Percentiles rank a stretch among this genome's conserved stretches.
Evolutionary conservation across 2,888 invertebrate genomes (phyloP).

Genomic region (Nephrotoma flavescens): DNA sequence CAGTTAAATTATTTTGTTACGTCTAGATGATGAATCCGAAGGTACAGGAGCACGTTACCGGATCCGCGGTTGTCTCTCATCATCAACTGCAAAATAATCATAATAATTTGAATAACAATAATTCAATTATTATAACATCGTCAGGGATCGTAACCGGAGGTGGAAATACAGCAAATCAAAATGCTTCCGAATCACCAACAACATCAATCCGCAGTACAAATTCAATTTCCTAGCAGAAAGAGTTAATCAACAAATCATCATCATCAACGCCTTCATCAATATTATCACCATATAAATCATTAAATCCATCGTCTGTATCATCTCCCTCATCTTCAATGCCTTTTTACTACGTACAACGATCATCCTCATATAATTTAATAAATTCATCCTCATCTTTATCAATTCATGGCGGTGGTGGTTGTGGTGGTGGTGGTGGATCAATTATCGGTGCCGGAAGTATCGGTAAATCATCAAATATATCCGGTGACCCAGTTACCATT

Average conservation of each 20-base stretch:
- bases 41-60: constrained; percentile 10
- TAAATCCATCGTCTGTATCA: background rate
- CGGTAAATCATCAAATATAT: background rate
- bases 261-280: constrained; percentile 5
- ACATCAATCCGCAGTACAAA: constrained; percentile 12
- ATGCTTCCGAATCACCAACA: constrained; percentile 13
- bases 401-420: background rate
- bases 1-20: background rate
- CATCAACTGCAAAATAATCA: background rate
- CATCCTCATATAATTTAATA: constrained; percentile 12
- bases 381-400: constrained; percentile 1
- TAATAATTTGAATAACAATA: background rate
- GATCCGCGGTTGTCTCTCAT: constrained; percentile 14
- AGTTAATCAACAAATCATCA: constrained; percentile 8
- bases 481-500: background rate
- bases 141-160: background rate
- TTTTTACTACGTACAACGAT: constrained; percentile 9
- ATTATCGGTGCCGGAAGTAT: background rate
- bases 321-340: background rate
- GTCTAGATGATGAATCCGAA: constrained; percentile 14
- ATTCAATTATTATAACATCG: background rate
- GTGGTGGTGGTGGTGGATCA: background rate
- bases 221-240: constrained; percentile 13
- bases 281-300: background rate
- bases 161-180: constrained; percentile 5